phyloP scores from a whole-genome alignment of 2,797 vertebrate genomes.

The Acanthiza pusilla region DNA sequence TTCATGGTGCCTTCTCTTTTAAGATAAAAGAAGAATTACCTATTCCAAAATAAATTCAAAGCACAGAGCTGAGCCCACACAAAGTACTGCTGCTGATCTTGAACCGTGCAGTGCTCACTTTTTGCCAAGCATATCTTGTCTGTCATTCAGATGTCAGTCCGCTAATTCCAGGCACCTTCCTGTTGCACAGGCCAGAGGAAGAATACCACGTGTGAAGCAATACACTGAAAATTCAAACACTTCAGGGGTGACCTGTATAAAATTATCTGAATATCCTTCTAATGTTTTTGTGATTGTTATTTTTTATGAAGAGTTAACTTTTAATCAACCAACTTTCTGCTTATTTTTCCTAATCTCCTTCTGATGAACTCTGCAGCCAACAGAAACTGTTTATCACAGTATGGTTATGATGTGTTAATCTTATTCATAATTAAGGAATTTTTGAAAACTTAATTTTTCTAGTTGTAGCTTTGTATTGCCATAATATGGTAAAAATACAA shows the following conservation, averaged over 20 bases:
- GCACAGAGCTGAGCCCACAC: not conserved
- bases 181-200: not conserved
- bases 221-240: not conserved
- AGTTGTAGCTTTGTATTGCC: not conserved
- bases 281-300: not conserved
- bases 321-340: not conserved
- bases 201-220: not conserved
- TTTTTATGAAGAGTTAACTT: not conserved
- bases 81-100: not conserved
- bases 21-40: not conserved
- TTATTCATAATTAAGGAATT: not conserved
- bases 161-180: constrained; percentile 32
- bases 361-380: not conserved
- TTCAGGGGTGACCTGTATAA: not conserved
- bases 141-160: constrained; percentile 36
- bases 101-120: not conserved
- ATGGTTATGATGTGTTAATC: not conserved
- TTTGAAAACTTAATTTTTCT: constrained; percentile 17
- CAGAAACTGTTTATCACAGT: not conserved
- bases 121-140: constrained; percentile 35
- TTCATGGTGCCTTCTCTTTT: not conserved
- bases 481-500: not conserved
- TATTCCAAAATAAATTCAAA: not conserved
- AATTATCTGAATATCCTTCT: not conserved
- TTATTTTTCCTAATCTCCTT: not conserved